phyloP scores from a whole-genome alignment of 1,140 invertebrate species.

The Ericerus pela region DNA sequence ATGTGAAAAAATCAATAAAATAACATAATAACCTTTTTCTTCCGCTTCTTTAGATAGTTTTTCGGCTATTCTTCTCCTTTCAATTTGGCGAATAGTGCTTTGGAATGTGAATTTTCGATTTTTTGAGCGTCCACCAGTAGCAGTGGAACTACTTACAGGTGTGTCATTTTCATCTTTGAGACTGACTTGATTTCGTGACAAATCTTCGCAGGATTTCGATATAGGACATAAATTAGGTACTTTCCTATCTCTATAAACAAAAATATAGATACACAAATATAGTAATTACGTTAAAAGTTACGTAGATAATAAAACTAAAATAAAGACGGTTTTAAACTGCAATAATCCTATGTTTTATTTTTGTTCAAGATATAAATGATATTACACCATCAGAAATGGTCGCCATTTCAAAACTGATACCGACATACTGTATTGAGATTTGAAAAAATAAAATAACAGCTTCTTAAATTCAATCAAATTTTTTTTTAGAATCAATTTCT shows the following conservation, averaged over 20 bases:
- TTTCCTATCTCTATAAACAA: conserved; percentile 1
- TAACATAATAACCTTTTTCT: conserved; percentile 34
- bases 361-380: no score
- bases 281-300: neutral
- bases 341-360: no score
- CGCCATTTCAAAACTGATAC: no score
- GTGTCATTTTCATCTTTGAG: neutral
- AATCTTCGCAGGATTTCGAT: conserved; percentile 24
- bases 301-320: neutral
- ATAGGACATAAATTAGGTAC: conserved; percentile 11
- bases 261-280: neutral
- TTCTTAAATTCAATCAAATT: no score
- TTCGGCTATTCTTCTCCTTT: conserved; percentile 53
- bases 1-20: no score
- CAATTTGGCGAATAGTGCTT: conserved; percentile 60
- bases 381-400: no score
- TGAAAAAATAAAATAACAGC: no score
- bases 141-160: neutral
- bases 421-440: no score
- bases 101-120: conserved; percentile 56
- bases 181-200: conserved; percentile 19
- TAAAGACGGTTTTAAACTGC: no score
- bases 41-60: conserved; percentile 57
- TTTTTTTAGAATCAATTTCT: no score
- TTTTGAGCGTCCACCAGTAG: neutral